phyloP scores from a whole-genome alignment of 2,113 vertebrate genomes.

The Chiloscyllium plagiosum region DNA sequence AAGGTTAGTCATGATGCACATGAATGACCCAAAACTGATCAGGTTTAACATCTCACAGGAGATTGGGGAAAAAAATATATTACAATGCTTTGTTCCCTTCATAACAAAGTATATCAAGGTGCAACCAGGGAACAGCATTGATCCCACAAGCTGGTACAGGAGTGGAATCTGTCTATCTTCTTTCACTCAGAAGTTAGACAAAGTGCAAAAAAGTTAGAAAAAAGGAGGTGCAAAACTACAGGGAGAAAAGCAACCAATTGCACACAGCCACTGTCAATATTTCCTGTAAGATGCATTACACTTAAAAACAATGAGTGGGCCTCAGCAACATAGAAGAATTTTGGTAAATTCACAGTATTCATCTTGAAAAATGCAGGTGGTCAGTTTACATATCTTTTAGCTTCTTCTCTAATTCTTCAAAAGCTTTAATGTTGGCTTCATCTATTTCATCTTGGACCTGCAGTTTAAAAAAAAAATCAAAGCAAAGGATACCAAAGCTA shows the following conservation, averaged over 20 bases:
- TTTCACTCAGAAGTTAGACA: neutral
- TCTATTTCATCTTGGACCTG: constrained; percentile 69
- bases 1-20: neutral
- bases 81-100: neutral
- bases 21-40: neutral
- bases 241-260: neutral
- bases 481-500: neutral
- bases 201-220: neutral
- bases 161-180: neutral
- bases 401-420: constrained; percentile 59
- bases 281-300: neutral
- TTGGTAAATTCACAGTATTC: neutral
- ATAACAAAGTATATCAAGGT: neutral
- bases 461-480: constrained; percentile 24
- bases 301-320: neutral
- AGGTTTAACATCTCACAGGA: neutral
- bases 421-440: constrained; percentile 60
- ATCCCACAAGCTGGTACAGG: neutral
- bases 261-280: neutral
- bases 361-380: neutral
- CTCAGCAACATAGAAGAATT: neutral
- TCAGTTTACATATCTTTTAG: constrained; percentile 49
- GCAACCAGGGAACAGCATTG: neutral
- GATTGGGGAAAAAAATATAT: neutral
- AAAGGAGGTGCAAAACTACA: neutral